Base-by-base conservation (phyloP, 1,140 invertebrate species). In the Hyles vespertilio region DNA sequence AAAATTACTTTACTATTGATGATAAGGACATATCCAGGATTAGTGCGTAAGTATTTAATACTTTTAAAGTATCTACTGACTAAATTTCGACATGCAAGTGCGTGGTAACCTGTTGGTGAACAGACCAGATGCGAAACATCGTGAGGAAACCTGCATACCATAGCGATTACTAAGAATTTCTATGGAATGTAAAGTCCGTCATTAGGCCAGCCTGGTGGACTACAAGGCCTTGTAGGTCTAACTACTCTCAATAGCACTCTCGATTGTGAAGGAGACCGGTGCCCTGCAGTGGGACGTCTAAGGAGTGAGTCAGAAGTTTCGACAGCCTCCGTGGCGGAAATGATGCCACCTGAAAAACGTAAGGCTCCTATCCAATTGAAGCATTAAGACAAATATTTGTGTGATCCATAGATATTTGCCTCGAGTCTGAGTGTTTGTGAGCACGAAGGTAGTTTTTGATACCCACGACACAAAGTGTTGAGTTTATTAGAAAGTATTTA, bases 11-110 rank as follows among this genome's bases (percentile, higher is more conserved):
- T 32, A 22, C 49, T 0, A 57, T 72, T 2, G 63, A 55, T 5
- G 66, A 72, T 2, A 57, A 54, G 1, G 73, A 76, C 36, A 59
- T 79, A 32, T 74, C 71, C 32, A 66, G 76, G 45, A 69, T 79
- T 47, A 71, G 67, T 22, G 65, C 67, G 76, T 79, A 54, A 67
- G 65, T 70, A 40, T 63, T 3, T 56, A 5, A 54, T 51, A 44
- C 51, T 51, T 22, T 12, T 12, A 8, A 11, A 50, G n/a, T 32
- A 11, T 3, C n/a, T 50, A 8, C 4, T 12, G 7, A 0, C 10
- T 49, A 6, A 2, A 10, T 3, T 49, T n/a, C n/a, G n/a, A n/a
- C 2, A n/a, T 2, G 1, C n/a, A 8, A 45, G 7, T 45, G 2
- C n/a, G 43, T 45, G 7, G 43, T 45, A 45, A 8, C 3, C 43